These are phyloP conservation scores for Drosophila formosana DNA, from an alignment of 2,888 invertebrate genomes.

Conservation along the genomic window DNA sequence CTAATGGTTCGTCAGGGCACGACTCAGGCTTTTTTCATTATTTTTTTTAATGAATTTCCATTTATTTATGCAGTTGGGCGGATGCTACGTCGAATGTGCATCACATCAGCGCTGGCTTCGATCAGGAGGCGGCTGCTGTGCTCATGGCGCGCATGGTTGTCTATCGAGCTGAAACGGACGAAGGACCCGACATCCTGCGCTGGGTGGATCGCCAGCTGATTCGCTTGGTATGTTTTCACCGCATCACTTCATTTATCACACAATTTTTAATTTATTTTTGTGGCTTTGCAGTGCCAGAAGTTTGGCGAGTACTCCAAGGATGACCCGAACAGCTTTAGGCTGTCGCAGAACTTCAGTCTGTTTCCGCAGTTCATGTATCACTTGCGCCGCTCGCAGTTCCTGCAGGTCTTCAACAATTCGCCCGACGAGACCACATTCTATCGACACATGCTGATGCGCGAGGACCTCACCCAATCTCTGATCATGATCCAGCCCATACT, in stretches of 20 bases:
- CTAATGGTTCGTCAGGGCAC: too few species aligned
- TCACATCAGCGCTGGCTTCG: conserved; percentile 97
- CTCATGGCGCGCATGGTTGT: conserved; percentile 98
- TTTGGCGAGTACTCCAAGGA: conserved; percentile 99
- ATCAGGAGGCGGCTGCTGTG: conserved; percentile 99
- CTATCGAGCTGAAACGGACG: conserved; percentile 97
- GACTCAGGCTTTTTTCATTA: background rate
- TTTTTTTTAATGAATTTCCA: background rate
- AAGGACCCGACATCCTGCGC: conserved; percentile 98
- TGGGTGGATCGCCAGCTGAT: conserved; percentile 99
- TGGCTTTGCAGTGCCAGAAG: conserved; percentile 93
- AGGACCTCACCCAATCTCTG: conserved; percentile 98
- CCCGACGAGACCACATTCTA: conserved; percentile 99
- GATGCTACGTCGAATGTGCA: conserved; percentile 95
- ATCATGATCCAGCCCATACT: conserved; percentile 99
- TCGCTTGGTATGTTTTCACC: conserved; percentile 89
- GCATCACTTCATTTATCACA: background rate
- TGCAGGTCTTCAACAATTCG: conserved; percentile 99
- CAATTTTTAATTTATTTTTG: background rate
- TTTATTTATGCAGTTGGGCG: conserved; percentile 90
- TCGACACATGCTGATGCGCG: conserved; percentile 98
- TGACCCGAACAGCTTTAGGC: conserved; percentile 97
- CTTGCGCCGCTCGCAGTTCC: conserved; percentile 97
- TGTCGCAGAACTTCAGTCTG: conserved; percentile 98
- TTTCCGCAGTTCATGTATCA: conserved; percentile 99